phyloP scores from a whole-genome alignment of 2,113 vertebrate species.

The Ptychochromis oligacanthus region DNA sequence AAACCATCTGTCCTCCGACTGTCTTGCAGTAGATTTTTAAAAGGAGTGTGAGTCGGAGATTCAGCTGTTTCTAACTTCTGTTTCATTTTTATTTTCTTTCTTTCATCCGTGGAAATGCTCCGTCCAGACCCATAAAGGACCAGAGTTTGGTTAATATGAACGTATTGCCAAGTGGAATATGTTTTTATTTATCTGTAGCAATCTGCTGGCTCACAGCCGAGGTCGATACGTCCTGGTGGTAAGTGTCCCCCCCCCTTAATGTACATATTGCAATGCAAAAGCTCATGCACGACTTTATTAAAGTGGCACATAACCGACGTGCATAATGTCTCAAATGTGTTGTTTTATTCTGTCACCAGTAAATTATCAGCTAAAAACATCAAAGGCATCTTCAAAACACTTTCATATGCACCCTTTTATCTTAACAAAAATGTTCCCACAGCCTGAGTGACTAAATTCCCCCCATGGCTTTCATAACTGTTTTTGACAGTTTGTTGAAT shows the following conservation, averaged over 20 bases:
- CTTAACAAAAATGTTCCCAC: background rate
- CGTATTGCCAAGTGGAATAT: constrained; percentile 86
- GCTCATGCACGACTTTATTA: background rate
- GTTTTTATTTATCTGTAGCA: constrained; percentile 85
- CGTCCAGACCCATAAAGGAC: constrained; percentile 66
- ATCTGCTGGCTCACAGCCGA: constrained; percentile 85
- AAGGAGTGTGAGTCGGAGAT: background rate
- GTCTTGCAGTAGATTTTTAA: background rate
- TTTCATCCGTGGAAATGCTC: constrained; percentile 57
- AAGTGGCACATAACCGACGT: background rate
- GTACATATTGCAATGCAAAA: background rate
- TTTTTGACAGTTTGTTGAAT: constrained; percentile 26
- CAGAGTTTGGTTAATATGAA: constrained; percentile 87
- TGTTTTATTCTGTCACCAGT: background rate
- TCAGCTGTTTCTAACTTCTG: background rate
- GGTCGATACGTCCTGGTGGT: constrained; percentile 96
- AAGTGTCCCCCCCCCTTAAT: constrained; percentile 66
- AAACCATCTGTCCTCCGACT: background rate
- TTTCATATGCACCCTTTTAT: background rate
- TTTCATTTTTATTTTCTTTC: constrained; percentile 6
- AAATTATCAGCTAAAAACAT: background rate
- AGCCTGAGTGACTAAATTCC: background rate
- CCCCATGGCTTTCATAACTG: background rate
- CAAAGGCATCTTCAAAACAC: background rate
- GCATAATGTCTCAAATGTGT: background rate